Percentiles rank a stretch among this genome's conserved stretches.
Conservation (phyloP, 2,888 invertebrate genomes). For the Phaonia tiefii region DNA sequence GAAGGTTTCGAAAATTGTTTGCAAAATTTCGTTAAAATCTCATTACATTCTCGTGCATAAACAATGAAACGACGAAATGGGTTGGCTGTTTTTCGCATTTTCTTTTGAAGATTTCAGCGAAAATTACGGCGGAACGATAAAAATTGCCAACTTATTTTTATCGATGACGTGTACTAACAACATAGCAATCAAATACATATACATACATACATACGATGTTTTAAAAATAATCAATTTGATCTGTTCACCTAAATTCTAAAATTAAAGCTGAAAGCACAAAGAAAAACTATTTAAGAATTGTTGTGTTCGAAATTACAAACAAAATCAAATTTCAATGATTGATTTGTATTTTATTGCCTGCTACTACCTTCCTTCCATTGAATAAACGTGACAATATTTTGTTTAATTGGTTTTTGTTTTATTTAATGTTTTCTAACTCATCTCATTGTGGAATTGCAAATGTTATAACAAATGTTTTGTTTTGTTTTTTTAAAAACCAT, state of each 20-base stretch:
- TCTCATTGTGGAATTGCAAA: no score
- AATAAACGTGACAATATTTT: constrained; percentile 29
- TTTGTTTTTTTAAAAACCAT: constrained; percentile 11
- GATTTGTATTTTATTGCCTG: constrained; percentile 28
- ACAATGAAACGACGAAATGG: no score
- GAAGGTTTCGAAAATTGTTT: no score
- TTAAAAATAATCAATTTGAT: constrained; percentile 1
- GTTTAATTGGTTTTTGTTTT: constrained; percentile 8
- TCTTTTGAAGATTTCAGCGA: no score
- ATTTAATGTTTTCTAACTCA: not conserved
- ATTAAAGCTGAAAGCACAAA: constrained; percentile 33
- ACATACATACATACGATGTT: not conserved
- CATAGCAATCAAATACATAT: not conserved
- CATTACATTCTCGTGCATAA: no score
- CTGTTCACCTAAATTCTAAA: constrained; percentile 55
- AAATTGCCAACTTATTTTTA: constrained; percentile 49
- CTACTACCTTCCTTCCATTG: not conserved
- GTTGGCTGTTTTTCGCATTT: no score
- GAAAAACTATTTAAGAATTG: constrained; percentile 20
- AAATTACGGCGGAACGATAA: constrained; percentile 4
- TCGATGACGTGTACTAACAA: constrained; percentile 49
- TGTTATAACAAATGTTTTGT: not conserved
- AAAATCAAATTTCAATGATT: constrained; percentile 46
- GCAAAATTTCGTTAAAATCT: no score
- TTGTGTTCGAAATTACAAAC: not conserved